Base-by-base conservation (phyloP, 1,140 invertebrate genomes). In the Proales similis region DNA sequence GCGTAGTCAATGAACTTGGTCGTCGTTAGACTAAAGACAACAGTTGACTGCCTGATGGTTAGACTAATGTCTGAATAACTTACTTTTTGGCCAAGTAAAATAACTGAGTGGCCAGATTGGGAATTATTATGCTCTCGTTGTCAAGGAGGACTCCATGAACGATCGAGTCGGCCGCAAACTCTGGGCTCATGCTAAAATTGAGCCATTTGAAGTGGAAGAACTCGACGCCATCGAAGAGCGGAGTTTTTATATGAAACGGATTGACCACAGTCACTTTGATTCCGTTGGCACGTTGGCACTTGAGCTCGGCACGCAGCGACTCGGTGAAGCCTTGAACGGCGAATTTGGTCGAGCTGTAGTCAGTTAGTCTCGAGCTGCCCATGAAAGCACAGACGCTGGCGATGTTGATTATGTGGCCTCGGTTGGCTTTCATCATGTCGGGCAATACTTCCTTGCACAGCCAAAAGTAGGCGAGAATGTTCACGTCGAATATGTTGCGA, bases 321-420 rank as follows among this genome's bases (percentile, higher is more conserved):
- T 57, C 51, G 20, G 51, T 57, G 20, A 57, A 57, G 20, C 51
- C 51, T 42, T 29, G 27, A 11, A 57, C 51, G 9, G 51, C 51
- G 27, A 57, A 57, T 57, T 57, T 57, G 30, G 51, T 57, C 14
- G 51, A 17, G 20, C 51, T 42, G 30, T 57, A 57, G 30, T 57
- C 51, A 9, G 17, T 42, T 26, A 57, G n/a, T 57, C 30, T 57
- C 14, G 39, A 57, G 0, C 36, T 20, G 24, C 51, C 51, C 51
- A 57, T 57, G 19, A 57, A 26, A 24, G 36, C 51, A 1, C 39
- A 7, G 12, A 57, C 38, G 20, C 51, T 57, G 7, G 51, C 39
- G 19, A 57, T 17, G 30, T 57, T 57, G 0, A 57, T 29, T 27
- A 57, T 42, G 45, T 57, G 51, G n/a, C 51, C 51, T 12, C 45